Evolutionary conservation across 2,113 vertebrate species (phyloP).

Genomic region (Scopus umbretta): DNA sequence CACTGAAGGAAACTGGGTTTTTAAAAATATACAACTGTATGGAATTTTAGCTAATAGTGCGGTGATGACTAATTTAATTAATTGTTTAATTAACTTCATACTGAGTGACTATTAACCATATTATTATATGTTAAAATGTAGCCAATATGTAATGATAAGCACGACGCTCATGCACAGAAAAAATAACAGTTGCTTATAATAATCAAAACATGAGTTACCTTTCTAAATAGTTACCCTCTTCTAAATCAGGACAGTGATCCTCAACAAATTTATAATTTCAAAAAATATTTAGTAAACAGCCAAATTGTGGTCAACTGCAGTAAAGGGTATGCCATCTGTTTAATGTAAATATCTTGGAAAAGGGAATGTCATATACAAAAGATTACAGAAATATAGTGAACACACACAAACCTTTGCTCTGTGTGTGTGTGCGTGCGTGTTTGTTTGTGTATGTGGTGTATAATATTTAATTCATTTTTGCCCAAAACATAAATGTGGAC

Average conservation of each 20-base stretch:
- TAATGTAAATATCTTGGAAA: slow-evolving; percentile 72
- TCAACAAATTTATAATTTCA: slow-evolving; percentile 73
- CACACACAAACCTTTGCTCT: slow-evolving; percentile 11
- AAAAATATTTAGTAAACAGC: slow-evolving; percentile 74
- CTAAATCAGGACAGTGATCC: slow-evolving; percentile 59
- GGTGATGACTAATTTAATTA: slow-evolving; percentile 41
- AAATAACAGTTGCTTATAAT: slow-evolving; percentile 57
- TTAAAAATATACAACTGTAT: neutral
- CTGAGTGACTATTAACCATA: neutral
- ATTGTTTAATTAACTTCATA: slow-evolving; percentile 58
- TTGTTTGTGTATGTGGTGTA: neutral
- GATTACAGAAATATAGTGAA: slow-evolving; percentile 43
- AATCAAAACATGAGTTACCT: slow-evolving; percentile 54
- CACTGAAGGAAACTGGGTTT: slow-evolving; percentile 13
- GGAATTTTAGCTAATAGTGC: slow-evolving; percentile 23
- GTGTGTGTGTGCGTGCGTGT: neutral
- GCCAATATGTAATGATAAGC: slow-evolving; percentile 10
- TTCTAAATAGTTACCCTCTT: slow-evolving; percentile 64
- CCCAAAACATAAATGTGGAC: neutral
- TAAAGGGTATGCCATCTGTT: slow-evolving; percentile 79
- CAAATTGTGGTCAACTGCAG: slow-evolving; percentile 76
- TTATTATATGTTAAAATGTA: slow-evolving; percentile 21
- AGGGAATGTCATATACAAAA: slow-evolving; percentile 65
- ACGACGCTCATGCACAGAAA: neutral
- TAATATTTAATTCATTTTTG: neutral